Percentiles rank a stretch among this genome's conserved stretches.
Conservation (phyloP, 2,113 vertebrate genomes). For the Brachyhypopomus gauderio region DNA sequence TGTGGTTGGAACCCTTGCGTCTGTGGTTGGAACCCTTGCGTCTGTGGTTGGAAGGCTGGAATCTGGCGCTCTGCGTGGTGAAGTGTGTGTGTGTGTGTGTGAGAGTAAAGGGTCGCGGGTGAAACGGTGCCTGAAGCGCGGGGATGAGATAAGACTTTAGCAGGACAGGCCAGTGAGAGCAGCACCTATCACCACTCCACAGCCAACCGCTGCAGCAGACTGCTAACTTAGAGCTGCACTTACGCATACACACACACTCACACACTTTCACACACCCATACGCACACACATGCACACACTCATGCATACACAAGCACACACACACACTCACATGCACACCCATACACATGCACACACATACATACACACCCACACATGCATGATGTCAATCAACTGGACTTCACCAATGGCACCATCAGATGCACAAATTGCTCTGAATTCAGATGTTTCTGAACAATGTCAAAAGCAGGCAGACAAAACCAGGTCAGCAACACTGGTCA, state of each 20-base stretch:
- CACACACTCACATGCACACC: background rate
- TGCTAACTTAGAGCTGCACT: slow-evolving; percentile 5
- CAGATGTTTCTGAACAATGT: background rate
- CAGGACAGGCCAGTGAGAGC: background rate
- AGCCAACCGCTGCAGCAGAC: slow-evolving; percentile 11
- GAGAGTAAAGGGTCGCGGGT: background rate
- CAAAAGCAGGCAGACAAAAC: slow-evolving; percentile 33
- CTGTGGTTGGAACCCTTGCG: background rate
- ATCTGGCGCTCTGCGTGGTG: slow-evolving; percentile 20
- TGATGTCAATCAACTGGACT: background rate
- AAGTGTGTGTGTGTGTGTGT: background rate
- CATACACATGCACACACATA: slow-evolving; percentile 15
- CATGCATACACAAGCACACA: background rate
- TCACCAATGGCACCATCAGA: background rate
- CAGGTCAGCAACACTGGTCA: slow-evolving; percentile 41
- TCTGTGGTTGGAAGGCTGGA: slow-evolving; percentile 14
- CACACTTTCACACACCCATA: background rate
- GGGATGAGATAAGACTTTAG: slow-evolving; percentile 31
- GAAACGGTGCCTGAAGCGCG: slow-evolving; percentile 24
- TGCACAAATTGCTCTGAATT: background rate
- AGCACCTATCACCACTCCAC: slow-evolving; percentile 13
- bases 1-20: background rate
- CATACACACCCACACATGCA: slow-evolving; percentile 2
- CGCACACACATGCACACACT: slow-evolving; percentile 4
- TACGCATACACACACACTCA: background rate